Base-by-base conservation (phyloP, 2,797 vertebrate genomes). In the Schizothorax lantsangensis region DNA sequence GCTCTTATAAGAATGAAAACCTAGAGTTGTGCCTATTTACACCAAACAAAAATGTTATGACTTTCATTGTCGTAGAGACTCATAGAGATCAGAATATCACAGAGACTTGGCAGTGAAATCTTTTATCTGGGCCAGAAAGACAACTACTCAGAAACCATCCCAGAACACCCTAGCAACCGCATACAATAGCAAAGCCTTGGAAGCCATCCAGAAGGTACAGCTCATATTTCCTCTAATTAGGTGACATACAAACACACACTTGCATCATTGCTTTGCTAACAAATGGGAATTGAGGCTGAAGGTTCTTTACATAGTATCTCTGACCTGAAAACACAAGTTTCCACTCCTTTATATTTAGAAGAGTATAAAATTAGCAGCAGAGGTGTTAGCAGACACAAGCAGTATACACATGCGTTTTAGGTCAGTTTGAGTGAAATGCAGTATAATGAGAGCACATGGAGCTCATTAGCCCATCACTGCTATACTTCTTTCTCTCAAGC, bases 251-350 rank as follows among this genome's bases (percentile, higher is more conserved):
- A 54, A 79, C 54, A 78, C 33, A 79, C 33, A 79, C 52, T 59
- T 59, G 75, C 52, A 54, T 40, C 52, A 26, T 68, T 81, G n/a
- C 40, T 49, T 74, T 33, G 19, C 81, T 73, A 83, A 69, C 83
- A 78, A 33, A 84, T 40, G 26, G 59, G 59, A 74, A 77, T 68
- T 38, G 26, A 6, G 0, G 21, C 73, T 77, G 57, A 26, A 38
- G 59, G 2, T 68, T 78, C 30, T 74, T 38, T 74, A 71, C 14
- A 83, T 83, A 72, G 40, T 72, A 72, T 72, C 33, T 62, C 62
- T 77, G 83, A 84, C 83, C 83, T 84, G 43, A 68, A 84, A 84
- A 84, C 30, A 78, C 59, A 66, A 77, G 33, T 62, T 74, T 40
- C 15, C 40, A 62, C 72, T 84, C 4, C 3, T 74, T 47, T 64